Base-by-base conservation (phyloP, 1,140 invertebrate genomes). In the Drosophila orosa region DNA sequence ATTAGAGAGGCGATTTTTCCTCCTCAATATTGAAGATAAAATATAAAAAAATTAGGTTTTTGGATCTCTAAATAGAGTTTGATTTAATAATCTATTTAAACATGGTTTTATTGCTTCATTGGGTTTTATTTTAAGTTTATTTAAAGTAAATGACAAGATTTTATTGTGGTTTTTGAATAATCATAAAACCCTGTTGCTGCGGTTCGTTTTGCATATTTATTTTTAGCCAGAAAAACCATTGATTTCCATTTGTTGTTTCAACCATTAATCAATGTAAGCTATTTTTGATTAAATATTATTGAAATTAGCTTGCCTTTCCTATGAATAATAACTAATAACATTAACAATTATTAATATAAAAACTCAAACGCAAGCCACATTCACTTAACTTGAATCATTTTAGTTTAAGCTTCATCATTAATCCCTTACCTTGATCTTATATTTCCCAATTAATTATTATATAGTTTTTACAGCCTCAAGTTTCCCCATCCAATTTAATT, bases 401-500 rank as follows among this genome's bases (percentile, higher is more conserved):
- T n/a, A 42, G 25, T n/a, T 40, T 12, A 17, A 65, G 19, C 19
- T 42, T 33, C 5, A 22, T n/a, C 17, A 17, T 22, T 10, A 47
- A 29, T 45, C 35, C 8, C 25, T 19, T 27, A 62, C 58, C 56
- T 62, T 45, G 62, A 48, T 66, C 25, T 66, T 5, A 15, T 27
- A 48, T n/a, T 33, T 13, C 10, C 29, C 0, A 33, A 22, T 65
- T 52, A 42, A 52, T 40, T 25, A 50, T 50, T 33, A 69, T 69
- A 55, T 10, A 25, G 33, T 67, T 37, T 24, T 48, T 59, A 9
- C 37, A 22, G 62, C 31, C 22, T 71, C 33, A 40, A 27, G 27
- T 71, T 71, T 45, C 50, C 10, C 12, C 65, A 52, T 66, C 19
- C 31, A 57, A 71, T 58, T 71, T 48, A 48, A 31, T 71, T 71